phyloP scores from a whole-genome alignment of 2,888 invertebrate genomes.

The Xylophagus ater region DNA sequence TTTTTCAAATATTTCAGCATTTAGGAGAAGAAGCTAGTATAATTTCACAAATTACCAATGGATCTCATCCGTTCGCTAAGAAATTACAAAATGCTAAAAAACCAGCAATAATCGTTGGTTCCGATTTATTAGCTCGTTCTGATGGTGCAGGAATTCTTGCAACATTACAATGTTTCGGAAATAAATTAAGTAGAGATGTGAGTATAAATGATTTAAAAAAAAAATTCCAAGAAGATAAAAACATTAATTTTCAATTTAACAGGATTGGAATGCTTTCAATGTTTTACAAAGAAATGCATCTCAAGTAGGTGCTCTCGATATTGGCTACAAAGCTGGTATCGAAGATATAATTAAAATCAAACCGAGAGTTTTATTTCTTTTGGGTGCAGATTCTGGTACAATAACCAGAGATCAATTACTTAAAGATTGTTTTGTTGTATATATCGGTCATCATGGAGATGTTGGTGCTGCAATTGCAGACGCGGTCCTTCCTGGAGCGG shows the following conservation, averaged over 20 bases:
- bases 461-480: constrained; percentile 86
- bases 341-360: constrained; percentile 48
- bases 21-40: constrained; percentile 69
- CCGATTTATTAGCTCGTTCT: constrained; percentile 63
- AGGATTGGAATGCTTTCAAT: constrained; percentile 75
- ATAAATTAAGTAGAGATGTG: constrained; percentile 45
- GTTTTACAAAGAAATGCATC: constrained; percentile 87
- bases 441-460: constrained; percentile 95
- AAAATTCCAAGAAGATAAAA: background rate
- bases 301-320: constrained; percentile 88
- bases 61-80: constrained; percentile 57
- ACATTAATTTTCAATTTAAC: background rate
- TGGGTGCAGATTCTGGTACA: constrained; percentile 87
- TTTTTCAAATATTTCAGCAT: constrained; percentile 43
- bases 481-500: constrained; percentile 86
- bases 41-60: constrained; percentile 62
- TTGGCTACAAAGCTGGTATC: constrained; percentile 78
- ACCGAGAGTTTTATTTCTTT: constrained; percentile 73
- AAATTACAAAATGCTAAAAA: constrained; percentile 66
- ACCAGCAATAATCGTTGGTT: constrained; percentile 89
- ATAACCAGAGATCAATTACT: constrained; percentile 68
- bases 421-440: constrained; percentile 74
- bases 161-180: constrained; percentile 61
- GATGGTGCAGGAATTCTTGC: constrained; percentile 71
- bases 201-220: too few relatives aligned